Evolutionary conservation across 1,140 invertebrate species (phyloP).

Genomic region (Aculops lycopersici): DNA sequence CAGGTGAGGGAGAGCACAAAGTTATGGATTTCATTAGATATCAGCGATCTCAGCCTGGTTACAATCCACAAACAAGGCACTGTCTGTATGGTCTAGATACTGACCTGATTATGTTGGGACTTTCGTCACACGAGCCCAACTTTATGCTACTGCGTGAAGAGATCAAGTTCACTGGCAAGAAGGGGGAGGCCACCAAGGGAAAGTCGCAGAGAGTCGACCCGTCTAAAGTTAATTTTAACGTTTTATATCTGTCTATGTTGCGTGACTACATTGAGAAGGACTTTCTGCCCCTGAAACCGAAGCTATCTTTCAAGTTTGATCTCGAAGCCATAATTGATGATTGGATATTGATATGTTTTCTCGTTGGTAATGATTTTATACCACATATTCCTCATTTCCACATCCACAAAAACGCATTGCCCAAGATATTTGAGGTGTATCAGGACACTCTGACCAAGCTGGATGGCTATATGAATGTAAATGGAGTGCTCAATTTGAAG

Average conservation of each 20-base stretch:
- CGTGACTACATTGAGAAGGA: conserved; percentile 74
- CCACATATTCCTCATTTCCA: conserved; percentile 72
- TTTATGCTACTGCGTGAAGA: conserved; percentile 69
- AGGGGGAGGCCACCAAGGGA: conserved; percentile 3
- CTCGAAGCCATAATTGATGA: conserved; percentile 43
- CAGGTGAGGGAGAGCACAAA: conserved; percentile 85
- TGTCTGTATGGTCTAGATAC: conserved; percentile 84
- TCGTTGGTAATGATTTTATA: conserved; percentile 94
- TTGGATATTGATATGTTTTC: conserved; percentile 65
- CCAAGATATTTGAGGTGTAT: conserved; percentile 53
- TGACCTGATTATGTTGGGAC: conserved; percentile 72
- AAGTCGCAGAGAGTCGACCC: conserved; percentile 20
- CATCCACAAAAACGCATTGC: conserved; percentile 55
- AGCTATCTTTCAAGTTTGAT: conserved; percentile 34
- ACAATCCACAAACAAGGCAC: conserved; percentile 58
- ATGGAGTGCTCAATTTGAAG: conserved; percentile 41
- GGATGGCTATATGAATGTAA: conserved; percentile 70
- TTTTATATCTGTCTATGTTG: conserved; percentile 61
- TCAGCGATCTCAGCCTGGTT: conserved; percentile 39
- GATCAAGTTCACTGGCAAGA: conserved; percentile 21
- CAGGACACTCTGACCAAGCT: conserved; percentile 49
- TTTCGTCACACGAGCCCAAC: conserved; percentile 73
- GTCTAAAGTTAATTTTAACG: conserved; percentile 64
- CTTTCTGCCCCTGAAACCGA: conserved; percentile 35
- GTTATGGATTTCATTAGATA: conserved; percentile 90